Percentiles rank a stretch among this genome's conserved stretches.
Conservation (phyloP, 2,888 invertebrate genomes). For the Sphaerophoria rueppellii region DNA sequence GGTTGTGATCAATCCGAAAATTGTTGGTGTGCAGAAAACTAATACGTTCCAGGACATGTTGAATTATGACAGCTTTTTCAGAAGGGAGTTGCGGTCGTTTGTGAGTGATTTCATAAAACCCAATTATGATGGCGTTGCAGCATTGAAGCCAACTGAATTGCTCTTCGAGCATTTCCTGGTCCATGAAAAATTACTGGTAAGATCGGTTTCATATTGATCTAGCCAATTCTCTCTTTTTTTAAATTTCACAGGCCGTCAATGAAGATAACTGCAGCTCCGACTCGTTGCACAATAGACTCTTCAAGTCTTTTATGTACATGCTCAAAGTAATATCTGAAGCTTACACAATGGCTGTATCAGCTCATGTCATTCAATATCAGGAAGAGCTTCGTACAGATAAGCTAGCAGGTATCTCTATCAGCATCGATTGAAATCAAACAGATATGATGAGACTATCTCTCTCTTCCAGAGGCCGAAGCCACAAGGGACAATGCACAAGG, state of each 20-base stretch:
- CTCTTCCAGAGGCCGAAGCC: slow-evolving; percentile 1
- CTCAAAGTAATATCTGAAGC: background rate
- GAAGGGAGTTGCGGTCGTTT: background rate
- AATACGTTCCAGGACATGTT: background rate
- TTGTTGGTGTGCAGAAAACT: background rate
- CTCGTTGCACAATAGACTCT: background rate
- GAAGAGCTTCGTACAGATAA: background rate
- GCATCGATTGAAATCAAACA: too few relatives aligned
- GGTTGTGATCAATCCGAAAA: background rate
- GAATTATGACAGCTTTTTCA: background rate
- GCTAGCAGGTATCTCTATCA: too few relatives aligned
- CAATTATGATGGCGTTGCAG: background rate
- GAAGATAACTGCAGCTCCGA: background rate
- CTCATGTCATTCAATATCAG: slow-evolving; percentile 1
- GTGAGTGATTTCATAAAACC: background rate
- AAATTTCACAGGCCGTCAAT: background rate
- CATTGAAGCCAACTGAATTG: background rate
- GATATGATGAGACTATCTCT: too few relatives aligned
- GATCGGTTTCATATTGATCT: background rate
- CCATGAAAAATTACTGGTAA: background rate
- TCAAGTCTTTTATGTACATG: slow-evolving; percentile 1
- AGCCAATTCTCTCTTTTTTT: too few relatives aligned
- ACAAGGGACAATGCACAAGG: background rate
- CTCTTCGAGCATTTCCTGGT: background rate
- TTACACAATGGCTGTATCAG: slow-evolving; percentile 1